These are phyloP conservation scores for Nomada hirtipes DNA, from an alignment of 2,888 invertebrate species.

Conservation along the genomic window DNA sequence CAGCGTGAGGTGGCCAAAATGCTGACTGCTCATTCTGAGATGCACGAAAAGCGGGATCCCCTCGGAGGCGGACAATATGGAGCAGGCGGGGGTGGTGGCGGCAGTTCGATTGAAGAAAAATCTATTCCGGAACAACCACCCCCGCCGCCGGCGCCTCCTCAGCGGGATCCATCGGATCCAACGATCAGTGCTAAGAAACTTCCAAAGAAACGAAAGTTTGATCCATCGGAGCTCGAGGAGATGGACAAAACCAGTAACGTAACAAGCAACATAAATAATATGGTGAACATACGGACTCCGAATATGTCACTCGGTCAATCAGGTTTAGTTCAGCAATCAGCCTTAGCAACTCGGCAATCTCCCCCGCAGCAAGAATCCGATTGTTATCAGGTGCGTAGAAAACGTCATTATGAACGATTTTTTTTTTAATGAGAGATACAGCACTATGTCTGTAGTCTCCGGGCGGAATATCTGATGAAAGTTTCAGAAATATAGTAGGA, in stretches of 20 bases:
- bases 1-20: slow-evolving; percentile 82
- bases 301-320: slow-evolving; percentile 73
- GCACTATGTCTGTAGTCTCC: not conserved
- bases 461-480: not conserved
- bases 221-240: slow-evolving; percentile 91
- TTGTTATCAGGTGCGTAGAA: slow-evolving; percentile 76
- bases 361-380: slow-evolving; percentile 78
- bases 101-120: slow-evolving; percentile 79
- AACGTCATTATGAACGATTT: not conserved
- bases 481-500: not conserved
- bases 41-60: slow-evolving; percentile 81
- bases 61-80: slow-evolving; percentile 80
- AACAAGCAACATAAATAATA: slow-evolving; percentile 84
- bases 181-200: slow-evolving; percentile 88
- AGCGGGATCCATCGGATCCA: slow-evolving; percentile 85
- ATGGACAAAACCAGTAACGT: slow-evolving; percentile 85
- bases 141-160: slow-evolving; percentile 86
- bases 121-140: slow-evolving; percentile 79
- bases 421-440: not conserved
- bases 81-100: slow-evolving; percentile 79
- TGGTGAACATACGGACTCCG: slow-evolving; percentile 73
- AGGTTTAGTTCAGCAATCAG: slow-evolving; percentile 73
- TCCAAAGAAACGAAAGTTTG: slow-evolving; percentile 97
- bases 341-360: slow-evolving; percentile 73
- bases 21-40: slow-evolving; percentile 83